Evolutionary conservation across 2,113 vertebrate genomes (phyloP), one percentile per base, ranked within the genome.

Genomic region (Sturnira hondurensis): DNA sequence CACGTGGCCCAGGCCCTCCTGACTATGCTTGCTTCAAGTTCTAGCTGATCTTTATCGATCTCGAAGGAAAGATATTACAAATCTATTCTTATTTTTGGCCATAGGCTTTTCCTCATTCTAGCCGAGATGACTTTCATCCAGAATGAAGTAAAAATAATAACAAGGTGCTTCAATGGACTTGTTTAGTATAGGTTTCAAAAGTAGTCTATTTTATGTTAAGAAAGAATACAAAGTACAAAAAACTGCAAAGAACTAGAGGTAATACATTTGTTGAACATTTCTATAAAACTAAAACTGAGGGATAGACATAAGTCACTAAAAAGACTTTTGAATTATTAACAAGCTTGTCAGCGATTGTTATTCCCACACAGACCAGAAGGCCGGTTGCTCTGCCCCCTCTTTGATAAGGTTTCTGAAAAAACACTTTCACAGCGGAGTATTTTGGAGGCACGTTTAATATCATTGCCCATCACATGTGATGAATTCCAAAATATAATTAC

Each of bases 291-390:
- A 71, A 90, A 97, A 47, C 4, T 84, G 52, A 88, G 7, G 15
- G 38, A 76, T 38, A 41, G 78, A 91, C 7, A 92, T 20, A 87
- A 88, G 38, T 31, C 20, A 84, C 16, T 31, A 50, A 92, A 88
- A 84, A 74, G 2, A 73, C 13, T n/a, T 50, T 26, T 67, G n/a
- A 93, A 90, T 94, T 58, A 93, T 90, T 97, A 96, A 95, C 12
- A 65, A 93, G 11, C 7, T 87, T 94, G 65, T 81, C 68, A 95
- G 54, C 20, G 89, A 74, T 78, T 88, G 43, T 43, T 82, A n/a
- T 88, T 90, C 95, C 41, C 36, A 5, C 36, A 50, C 4, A 85
- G 2, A 22, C 50, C 67, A 36, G n/a, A 43, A 95, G 13, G 20
- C 43, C 92, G 82, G 38, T 74, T 87, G 28, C 52, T 81, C 8